phyloP scores from a whole-genome alignment of 2,113 vertebrate genomes.

The Solenodon paradoxus region DNA sequence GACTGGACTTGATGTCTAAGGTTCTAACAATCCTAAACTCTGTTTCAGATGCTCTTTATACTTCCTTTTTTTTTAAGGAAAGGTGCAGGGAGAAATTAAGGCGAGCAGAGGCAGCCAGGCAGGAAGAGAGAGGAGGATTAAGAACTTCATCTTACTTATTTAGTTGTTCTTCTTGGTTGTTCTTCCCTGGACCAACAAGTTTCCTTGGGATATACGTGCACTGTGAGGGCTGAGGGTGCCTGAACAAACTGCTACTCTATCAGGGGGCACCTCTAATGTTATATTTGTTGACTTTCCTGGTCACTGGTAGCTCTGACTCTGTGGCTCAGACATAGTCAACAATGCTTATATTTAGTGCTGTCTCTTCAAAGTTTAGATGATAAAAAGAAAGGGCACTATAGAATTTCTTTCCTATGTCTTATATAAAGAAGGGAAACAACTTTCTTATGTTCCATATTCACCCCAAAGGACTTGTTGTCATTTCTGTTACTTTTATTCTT shows the following conservation, averaged over 20 bases:
- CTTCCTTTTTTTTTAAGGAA: too few relatives aligned
- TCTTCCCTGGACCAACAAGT: too few relatives aligned
- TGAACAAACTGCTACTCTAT: too few relatives aligned
- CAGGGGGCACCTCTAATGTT: neutral
- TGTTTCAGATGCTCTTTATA: too few relatives aligned
- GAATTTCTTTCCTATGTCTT: neutral
- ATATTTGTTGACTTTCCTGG: neutral
- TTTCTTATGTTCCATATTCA: neutral
- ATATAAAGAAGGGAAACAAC: neutral
- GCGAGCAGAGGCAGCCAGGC: too few relatives aligned
- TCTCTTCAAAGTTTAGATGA: neutral
- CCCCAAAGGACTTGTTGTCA: neutral
- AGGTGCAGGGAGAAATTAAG: too few relatives aligned
- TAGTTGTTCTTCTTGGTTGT: too few relatives aligned
- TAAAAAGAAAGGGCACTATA: neutral
- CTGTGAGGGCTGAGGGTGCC: too few relatives aligned
- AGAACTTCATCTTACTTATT: too few relatives aligned
- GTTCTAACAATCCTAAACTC: neutral
- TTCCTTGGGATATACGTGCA: too few relatives aligned
- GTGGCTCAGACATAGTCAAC: neutral
- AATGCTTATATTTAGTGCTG: neutral
- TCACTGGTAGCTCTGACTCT: neutral
- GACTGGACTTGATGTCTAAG: neutral
- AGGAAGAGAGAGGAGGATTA: too few relatives aligned
- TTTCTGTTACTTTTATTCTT: neutral